These are phyloP conservation scores for Limanda limanda DNA, from an alignment of 2,113 vertebrate species.

Conservation along the genomic window DNA sequence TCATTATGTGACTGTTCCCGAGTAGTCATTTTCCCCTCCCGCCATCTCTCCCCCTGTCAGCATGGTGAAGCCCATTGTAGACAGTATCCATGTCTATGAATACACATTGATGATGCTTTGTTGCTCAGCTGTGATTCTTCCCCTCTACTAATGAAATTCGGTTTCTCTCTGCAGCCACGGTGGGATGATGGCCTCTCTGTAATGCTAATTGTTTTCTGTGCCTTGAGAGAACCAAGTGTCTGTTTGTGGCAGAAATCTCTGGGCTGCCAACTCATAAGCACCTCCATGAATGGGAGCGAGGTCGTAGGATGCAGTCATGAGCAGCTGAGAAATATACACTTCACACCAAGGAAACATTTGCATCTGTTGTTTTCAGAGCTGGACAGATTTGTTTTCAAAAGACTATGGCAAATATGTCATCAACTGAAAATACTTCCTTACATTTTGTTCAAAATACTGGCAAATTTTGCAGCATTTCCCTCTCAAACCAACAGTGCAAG, in stretches of 20 bases:
- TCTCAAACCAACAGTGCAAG: slow-evolving; percentile 71
- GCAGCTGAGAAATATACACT: slow-evolving; percentile 56
- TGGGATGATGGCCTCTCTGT: slow-evolving; percentile 75
- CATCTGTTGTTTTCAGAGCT: slow-evolving; percentile 72
- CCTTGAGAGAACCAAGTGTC: slow-evolving; percentile 73
- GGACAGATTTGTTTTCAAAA: neutral
- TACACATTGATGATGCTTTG: slow-evolving; percentile 85
- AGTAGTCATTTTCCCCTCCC: slow-evolving; percentile 87
- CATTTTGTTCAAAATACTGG: neutral
- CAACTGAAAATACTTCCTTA: slow-evolving; percentile 8
- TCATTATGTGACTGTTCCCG: slow-evolving; percentile 86
- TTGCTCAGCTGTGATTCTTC: slow-evolving; percentile 84
- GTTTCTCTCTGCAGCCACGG: slow-evolving; percentile 83
- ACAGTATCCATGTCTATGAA: slow-evolving; percentile 88
- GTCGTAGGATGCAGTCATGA: slow-evolving; percentile 59
- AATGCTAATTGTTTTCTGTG: slow-evolving; percentile 81
- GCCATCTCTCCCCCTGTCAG: slow-evolving; percentile 86
- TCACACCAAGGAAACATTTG: slow-evolving; percentile 48
- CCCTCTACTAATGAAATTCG: slow-evolving; percentile 83
- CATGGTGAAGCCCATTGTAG: slow-evolving; percentile 90
- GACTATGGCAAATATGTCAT: neutral
- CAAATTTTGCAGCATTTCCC: slow-evolving; percentile 20
- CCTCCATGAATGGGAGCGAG: slow-evolving; percentile 73
- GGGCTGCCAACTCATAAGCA: slow-evolving; percentile 69
- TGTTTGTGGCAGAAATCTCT: slow-evolving; percentile 76